Conservation (phyloP, 1,140 invertebrate genomes). For the Potamilus streckersoni region DNA sequence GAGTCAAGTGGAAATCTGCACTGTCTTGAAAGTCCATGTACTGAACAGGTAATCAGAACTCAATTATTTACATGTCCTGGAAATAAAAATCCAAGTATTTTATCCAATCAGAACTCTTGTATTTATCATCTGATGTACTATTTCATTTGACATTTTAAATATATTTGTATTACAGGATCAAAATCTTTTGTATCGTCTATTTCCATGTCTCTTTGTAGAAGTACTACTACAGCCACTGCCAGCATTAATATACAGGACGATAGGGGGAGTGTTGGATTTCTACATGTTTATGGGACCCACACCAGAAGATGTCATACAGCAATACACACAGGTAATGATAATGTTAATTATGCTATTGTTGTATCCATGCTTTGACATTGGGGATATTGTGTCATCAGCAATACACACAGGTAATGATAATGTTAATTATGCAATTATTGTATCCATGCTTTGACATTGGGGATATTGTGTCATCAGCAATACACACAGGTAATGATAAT, state of each 20-base stretch:
- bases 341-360: constrained; percentile 16
- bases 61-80: too few species aligned
- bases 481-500: constrained; percentile 75
- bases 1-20: too few species aligned
- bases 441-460: too few species aligned
- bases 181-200: neutral
- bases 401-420: constrained; percentile 61
- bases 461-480: too few species aligned
- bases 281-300: constrained; percentile 61
- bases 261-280: constrained; percentile 65
- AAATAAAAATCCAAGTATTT: too few species aligned
- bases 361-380: too few species aligned
- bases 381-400: constrained; percentile 73
- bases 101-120: too few species aligned
- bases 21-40: too few species aligned
- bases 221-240: constrained; percentile 76
- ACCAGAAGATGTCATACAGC: constrained; percentile 81
- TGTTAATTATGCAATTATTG: too few species aligned
- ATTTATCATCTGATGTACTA: neutral
- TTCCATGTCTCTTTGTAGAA: constrained; percentile 69
- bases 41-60: too few species aligned
- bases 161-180: neutral
- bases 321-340: constrained; percentile 76
- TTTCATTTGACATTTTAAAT: neutral
- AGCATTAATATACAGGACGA: constrained; percentile 55